Evolutionary conservation across 2,888 invertebrate species (phyloP).

Genomic region (Marasmarcha lunaedactyla): DNA sequence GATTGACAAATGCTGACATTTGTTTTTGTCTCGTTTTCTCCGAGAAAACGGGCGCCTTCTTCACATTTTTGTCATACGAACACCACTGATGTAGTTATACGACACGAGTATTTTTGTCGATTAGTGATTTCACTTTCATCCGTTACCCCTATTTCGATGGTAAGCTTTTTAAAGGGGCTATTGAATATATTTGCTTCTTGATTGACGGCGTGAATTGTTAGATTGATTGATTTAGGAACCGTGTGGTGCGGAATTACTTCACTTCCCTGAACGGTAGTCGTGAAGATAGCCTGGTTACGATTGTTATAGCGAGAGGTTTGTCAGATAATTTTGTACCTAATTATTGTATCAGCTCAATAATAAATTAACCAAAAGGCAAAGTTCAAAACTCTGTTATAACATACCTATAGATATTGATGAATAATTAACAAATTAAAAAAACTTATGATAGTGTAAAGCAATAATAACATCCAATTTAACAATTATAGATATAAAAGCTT

Average conservation of each 20-base stretch:
- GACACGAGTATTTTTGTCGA: conserved; percentile 1
- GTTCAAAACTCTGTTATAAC: conserved; percentile 31
- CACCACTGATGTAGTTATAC: not conserved
- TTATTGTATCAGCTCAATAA: conserved; percentile 37
- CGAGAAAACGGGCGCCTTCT: no score
- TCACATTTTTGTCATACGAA: no score
- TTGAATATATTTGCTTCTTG: no score
- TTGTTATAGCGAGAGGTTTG: conserved; percentile 31
- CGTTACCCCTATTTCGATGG: no score
- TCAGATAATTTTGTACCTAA: conserved; percentile 48
- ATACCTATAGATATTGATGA: conserved; percentile 16
- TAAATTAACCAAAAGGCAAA: conserved; percentile 24
- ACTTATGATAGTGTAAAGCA: conserved; percentile 6
- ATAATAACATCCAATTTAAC: no score
- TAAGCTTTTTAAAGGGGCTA: no score
- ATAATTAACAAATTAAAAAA: conserved; percentile 23
- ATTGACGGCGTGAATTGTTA: no score
- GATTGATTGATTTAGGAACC: not conserved
- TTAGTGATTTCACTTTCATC: no score
- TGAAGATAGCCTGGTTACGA: conserved; percentile 25
- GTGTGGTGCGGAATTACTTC: conserved; percentile 16
- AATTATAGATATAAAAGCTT: no score
- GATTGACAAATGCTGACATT: conserved; percentile 13
- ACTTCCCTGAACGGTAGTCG: conserved; percentile 39
- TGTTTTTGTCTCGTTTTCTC: no score